phyloP scores from a whole-genome alignment of 1,140 invertebrate genomes.

The Chironomus striatipennis region DNA sequence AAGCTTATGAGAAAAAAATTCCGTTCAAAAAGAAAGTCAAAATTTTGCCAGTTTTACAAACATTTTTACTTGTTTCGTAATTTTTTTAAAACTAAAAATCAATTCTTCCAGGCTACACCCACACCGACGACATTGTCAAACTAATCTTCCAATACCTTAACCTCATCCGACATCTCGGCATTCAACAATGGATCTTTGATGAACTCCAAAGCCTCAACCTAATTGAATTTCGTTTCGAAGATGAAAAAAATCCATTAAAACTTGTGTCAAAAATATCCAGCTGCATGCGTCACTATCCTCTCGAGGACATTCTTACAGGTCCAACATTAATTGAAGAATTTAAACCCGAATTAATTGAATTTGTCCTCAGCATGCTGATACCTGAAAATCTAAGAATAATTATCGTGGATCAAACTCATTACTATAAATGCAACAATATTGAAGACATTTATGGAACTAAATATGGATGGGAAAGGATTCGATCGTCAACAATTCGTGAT shows the following conservation, averaged over 20 bases:
- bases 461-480: conserved; percentile 66
- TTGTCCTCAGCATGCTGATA: conserved; percentile 60
- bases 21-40: no score
- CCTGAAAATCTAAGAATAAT: conserved; percentile 74
- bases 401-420: conserved; percentile 59
- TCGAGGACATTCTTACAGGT: conserved; percentile 76
- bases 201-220: conserved; percentile 71
- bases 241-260: conserved; percentile 69
- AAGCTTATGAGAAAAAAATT: no score
- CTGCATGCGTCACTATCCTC: conserved; percentile 58
- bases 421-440: conserved; percentile 44
- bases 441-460: conserved; percentile 93
- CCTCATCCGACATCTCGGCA: conserved; percentile 65
- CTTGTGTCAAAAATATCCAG: conserved; percentile 61
- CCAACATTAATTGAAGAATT: conserved; percentile 71
- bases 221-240: conserved; percentile 84
- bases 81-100: no score
- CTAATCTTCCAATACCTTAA: conserved; percentile 83
- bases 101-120: conserved; percentile 45
- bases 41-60: no score
- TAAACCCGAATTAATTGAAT: conserved; percentile 72
- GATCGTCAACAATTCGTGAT: conserved; percentile 47
- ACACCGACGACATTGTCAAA: conserved; percentile 77
- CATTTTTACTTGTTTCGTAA: no score
- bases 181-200: conserved; percentile 83